Evolutionary conservation across 1,140 invertebrate genomes (phyloP).

Genomic region (Homarus americanus): DNA sequence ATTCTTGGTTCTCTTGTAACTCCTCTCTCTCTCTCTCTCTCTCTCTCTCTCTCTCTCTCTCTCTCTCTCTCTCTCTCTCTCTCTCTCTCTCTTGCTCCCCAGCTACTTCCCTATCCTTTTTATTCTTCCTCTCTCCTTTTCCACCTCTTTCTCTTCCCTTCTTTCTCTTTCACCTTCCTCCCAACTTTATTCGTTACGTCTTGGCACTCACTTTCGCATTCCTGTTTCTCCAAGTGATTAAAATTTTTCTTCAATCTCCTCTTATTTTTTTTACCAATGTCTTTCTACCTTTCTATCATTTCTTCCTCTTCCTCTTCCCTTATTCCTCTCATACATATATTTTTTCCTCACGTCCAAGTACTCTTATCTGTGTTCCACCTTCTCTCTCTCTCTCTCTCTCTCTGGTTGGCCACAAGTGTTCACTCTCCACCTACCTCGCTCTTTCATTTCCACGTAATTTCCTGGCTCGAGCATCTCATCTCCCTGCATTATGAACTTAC

Average conservation of each 20-base stretch:
- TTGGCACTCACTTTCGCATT: background rate
- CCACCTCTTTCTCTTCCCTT: background rate
- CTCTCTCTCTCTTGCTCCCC: constrained; percentile 4
- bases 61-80: constrained; percentile 35
- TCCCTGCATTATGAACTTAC: constrained; percentile 50
- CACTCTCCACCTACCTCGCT: constrained; percentile 35
- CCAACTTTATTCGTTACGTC: background rate
- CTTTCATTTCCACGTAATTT: constrained; percentile 65
- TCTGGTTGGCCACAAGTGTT: constrained; percentile 7
- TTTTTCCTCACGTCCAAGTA: background rate
- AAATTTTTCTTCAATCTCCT: background rate
- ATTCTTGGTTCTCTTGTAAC: no score
- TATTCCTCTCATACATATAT: background rate
- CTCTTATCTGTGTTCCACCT: background rate
- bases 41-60: background rate
- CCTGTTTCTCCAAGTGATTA: no score
- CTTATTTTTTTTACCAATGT: background rate
- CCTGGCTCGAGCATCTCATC: constrained; percentile 48
- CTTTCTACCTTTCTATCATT: background rate
- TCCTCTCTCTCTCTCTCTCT: background rate
- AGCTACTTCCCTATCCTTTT: background rate
- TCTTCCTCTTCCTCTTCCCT: background rate
- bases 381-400: background rate
- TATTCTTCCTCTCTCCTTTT: constrained; percentile 1
- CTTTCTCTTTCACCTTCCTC: background rate